Percentiles rank a stretch among this genome's conserved stretches.
These are phyloP conservation scores for Phalloptychus januarius DNA, from an alignment of 2,797 vertebrate species.

Conservation along the genomic window DNA sequence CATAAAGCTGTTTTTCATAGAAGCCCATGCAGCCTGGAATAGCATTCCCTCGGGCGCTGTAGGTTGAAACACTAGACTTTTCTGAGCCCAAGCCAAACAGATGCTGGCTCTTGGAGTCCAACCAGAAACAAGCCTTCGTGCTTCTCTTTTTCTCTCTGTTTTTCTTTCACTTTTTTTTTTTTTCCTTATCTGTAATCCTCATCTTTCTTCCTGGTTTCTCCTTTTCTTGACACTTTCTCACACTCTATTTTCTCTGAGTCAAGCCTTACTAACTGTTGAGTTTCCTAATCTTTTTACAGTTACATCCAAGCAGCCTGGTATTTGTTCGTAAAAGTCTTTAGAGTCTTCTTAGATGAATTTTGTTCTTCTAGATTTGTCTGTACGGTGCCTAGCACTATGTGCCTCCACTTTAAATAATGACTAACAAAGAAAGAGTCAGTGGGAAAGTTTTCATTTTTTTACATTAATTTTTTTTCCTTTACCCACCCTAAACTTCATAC, in stretches of 20 bases:
- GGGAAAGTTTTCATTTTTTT: constrained; percentile 15
- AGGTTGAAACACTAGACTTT: constrained; percentile 85
- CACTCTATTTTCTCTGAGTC: constrained; percentile 46
- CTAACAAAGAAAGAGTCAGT: constrained; percentile 27
- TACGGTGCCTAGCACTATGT: constrained; percentile 52
- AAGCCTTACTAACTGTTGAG: constrained; percentile 50
- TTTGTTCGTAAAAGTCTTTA: constrained; percentile 50
- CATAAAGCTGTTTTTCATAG: constrained; percentile 89
- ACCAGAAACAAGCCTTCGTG: constrained; percentile 82
- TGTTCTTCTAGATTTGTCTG: constrained; percentile 45
- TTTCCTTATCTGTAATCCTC: constrained; percentile 51
- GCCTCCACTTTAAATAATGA: constrained; percentile 22
- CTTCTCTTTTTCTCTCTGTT: constrained; percentile 64
- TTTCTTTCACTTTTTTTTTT: constrained; percentile 48
- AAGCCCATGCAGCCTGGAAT: constrained; percentile 83
- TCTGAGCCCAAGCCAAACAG: constrained; percentile 83
- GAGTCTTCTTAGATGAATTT: constrained; percentile 39
- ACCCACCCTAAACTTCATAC: constrained; percentile 25
- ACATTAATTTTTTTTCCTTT: constrained; percentile 2
- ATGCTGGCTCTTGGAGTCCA: constrained; percentile 82
- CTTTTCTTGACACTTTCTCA: constrained; percentile 59
- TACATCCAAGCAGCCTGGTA: constrained; percentile 43
- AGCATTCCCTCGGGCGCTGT: constrained; percentile 82
- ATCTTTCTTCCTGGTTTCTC: constrained; percentile 60
- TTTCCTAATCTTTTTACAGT: constrained; percentile 61